These are phyloP conservation scores for Urocitellus parryii DNA, from an alignment of 2,113 vertebrate genomes.

Conservation along the genomic window DNA sequence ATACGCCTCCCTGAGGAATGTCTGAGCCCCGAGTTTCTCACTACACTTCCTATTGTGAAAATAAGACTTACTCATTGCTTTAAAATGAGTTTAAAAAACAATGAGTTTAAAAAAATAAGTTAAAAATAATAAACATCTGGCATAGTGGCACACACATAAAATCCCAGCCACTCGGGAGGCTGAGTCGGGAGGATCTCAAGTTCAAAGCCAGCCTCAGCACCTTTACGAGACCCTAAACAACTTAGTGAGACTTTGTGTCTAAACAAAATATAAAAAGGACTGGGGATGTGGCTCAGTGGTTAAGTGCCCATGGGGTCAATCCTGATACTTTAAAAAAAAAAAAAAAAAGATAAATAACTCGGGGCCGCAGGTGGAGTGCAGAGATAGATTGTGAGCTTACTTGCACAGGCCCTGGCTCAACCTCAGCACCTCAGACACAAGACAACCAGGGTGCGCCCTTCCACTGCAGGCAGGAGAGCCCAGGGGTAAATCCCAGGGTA, in stretches of 20 bases:
- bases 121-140: background rate
- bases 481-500: background rate
- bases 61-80: background rate
- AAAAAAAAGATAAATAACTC: background rate
- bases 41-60: background rate
- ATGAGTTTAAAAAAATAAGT: background rate
- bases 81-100: background rate
- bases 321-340: no score
- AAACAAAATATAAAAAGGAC: background rate
- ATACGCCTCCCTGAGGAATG: background rate
- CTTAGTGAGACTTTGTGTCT: background rate
- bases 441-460: accelerated
- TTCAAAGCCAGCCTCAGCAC: background rate
- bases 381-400: no score
- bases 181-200: background rate
- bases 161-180: background rate
- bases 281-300: background rate
- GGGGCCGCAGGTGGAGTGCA: no score
- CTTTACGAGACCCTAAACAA: no score
- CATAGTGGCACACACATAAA: background rate
- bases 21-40: background rate
- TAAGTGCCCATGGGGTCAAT: background rate
- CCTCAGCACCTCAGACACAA: background rate
- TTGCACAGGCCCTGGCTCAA: no score
- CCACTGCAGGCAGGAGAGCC: background rate